phyloP scores from a whole-genome alignment of 2,113 vertebrate species.

The Otolemur garnettii region DNA sequence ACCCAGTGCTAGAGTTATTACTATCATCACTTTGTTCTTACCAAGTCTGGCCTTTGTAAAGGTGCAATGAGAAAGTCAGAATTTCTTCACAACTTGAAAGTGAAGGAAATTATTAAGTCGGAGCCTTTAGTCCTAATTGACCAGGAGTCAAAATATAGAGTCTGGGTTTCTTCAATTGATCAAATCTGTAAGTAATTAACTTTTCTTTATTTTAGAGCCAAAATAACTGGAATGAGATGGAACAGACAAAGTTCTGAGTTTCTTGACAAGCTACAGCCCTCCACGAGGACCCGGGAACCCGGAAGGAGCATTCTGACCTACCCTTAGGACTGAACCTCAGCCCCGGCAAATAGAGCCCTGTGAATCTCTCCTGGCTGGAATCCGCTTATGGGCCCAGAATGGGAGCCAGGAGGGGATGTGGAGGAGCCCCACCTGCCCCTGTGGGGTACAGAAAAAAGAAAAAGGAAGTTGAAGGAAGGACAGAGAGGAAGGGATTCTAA shows the following conservation, averaged over 20 bases:
- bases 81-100: constrained; percentile 26
- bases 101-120: constrained; percentile 61
- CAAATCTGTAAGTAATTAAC: constrained; percentile 60
- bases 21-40: background rate
- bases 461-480: background rate
- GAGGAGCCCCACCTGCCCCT: background rate
- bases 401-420: background rate
- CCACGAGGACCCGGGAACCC: background rate
- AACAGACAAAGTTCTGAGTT: constrained; percentile 35
- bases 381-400: fast-evolving
- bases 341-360: fast-evolving
- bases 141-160: constrained; percentile 61
- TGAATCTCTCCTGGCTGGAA: fast-evolving
- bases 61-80: background rate
- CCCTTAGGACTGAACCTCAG: fast-evolving
- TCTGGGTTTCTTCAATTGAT: constrained; percentile 58
- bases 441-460: background rate
- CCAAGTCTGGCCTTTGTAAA: background rate
- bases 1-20: background rate
- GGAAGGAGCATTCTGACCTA: fast-evolving
- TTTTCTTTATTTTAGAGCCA: constrained; percentile 57
- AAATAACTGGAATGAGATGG: constrained; percentile 3
- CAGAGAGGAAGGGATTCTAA: background rate
- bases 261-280: too few species aligned
- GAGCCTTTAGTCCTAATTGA: constrained; percentile 40